Evolutionary conservation across 2,797 vertebrate genomes (phyloP).

Genomic region (Dendrocincla fuliginosa): DNA sequence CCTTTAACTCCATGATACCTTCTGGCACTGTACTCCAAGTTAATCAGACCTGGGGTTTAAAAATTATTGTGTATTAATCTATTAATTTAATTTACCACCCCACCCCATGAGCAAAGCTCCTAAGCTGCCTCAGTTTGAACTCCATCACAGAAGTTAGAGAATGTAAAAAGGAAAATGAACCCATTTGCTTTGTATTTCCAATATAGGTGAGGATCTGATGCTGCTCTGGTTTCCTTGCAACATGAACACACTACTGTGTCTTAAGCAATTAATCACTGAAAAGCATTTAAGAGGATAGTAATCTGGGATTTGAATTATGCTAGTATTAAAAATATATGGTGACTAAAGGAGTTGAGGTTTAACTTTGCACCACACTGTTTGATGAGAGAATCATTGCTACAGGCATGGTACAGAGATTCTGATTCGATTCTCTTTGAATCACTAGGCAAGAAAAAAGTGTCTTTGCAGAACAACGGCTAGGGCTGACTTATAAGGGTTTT

Average conservation of each 20-base stretch:
- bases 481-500: background rate
- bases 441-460: background rate
- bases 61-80: slow-evolving; percentile 31
- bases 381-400: background rate
- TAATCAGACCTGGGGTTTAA: slow-evolving; percentile 22
- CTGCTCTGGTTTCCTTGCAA: slow-evolving; percentile 11
- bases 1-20: slow-evolving; percentile 49
- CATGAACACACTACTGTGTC: background rate
- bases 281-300: slow-evolving; percentile 20
- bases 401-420: background rate
- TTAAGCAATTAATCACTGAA: slow-evolving; percentile 4
- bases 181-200: background rate
- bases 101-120: background rate
- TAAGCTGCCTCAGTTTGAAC: background rate
- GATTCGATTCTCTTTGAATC: background rate
- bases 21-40: slow-evolving; percentile 3
- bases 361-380: background rate
- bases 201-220: background rate
- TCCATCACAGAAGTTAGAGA: background rate
- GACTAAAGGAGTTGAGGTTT: background rate
- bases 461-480: background rate
- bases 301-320: slow-evolving; percentile 35
- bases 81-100: slow-evolving; percentile 30
- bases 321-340: background rate
- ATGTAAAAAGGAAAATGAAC: background rate